phyloP scores from a whole-genome alignment of 1,140 invertebrate species.

The Drosophila jambulina region DNA sequence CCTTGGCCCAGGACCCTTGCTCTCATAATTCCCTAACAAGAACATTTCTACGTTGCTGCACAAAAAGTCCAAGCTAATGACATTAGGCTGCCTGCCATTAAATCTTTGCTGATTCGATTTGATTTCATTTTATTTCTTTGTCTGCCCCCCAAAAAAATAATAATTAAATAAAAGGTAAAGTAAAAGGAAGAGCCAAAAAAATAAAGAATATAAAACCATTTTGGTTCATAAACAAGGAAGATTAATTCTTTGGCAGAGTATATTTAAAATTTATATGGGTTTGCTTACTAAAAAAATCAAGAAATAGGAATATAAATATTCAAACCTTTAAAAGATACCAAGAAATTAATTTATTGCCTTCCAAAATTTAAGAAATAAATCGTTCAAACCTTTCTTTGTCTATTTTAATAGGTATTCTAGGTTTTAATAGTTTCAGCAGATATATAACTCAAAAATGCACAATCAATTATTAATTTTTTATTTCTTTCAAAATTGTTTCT shows the following conservation, averaged over 20 bases:
- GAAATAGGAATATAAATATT: not conserved
- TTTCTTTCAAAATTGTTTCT: not conserved
- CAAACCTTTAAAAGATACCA: not conserved
- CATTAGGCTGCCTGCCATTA: conserved; percentile 69
- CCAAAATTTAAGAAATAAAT: not conserved
- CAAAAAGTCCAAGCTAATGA: conserved; percentile 54
- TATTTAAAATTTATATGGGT: not conserved
- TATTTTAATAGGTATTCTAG: not conserved
- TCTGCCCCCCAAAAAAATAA: not conserved
- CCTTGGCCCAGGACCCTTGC: conserved; percentile 27
- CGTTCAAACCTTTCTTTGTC: not conserved
- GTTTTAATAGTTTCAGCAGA: too few relatives aligned
- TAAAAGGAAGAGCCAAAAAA: conserved; percentile 1
- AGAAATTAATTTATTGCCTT: not conserved
- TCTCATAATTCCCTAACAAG: conserved; percentile 65
- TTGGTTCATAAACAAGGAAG: not conserved
- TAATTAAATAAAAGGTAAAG: conserved; percentile 7
- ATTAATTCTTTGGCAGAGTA: not conserved
- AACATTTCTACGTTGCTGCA: conserved; percentile 63
- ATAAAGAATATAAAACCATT: not conserved
- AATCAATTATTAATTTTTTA: conserved; percentile 11
- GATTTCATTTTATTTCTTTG: conserved; percentile 38
- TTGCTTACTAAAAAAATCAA: not conserved
- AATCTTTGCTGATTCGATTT: conserved; percentile 74
- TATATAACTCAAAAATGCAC: not conserved